Base-by-base conservation (phyloP, 2,113 vertebrate species). In the Prietella phreatophila region DNA sequence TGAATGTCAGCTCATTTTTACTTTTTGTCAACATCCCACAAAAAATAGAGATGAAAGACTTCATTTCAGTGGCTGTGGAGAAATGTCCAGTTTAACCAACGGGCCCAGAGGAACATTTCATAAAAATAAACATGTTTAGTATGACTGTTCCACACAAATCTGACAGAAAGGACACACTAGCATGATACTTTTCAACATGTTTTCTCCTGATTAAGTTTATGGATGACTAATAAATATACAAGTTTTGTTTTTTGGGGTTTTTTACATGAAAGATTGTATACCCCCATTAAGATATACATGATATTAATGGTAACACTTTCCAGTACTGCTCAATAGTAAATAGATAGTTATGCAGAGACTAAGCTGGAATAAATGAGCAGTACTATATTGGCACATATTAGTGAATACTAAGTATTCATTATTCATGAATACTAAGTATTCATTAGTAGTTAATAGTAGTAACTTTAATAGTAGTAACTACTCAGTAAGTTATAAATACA, bases 21-120 rank as follows among this genome's bases (percentile, higher is more conserved):
- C 36, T 87, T 89, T 83, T 88, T 83, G 73, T 79, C 84, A 86
- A 61, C 63, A 86, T 84, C 33, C 87, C 39, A 53, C 78, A 83
- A 84, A 63, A 83, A 65, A 82, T 56, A 76, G 3, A 65, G 82
- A 87, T 82, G 78, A 81, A 86, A 81, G 53, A 47, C 25, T 53
- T 84, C 58, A 58, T 82, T 88, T 82, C 27, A 82, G 50, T 81
- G 61, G 84, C 50, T 82, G 27, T 39, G 36, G 11, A 88, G 36
- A 78, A 84, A 69, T 56, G 36, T 75, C 75, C 79, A 50, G 3
- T 83, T 84, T 83, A 73, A 78, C 61, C 42, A 86, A 86, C 82
- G 53, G 33, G 36, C 47, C 80, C n/a, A 36, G 69, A 83, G 67
- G 33, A 65, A 63, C 42, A 63, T 83, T 82, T 75, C 20, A 42